These are phyloP conservation scores for Pandion haliaetus DNA, from an alignment of 2,113 vertebrate genomes.

Conservation along the genomic window DNA sequence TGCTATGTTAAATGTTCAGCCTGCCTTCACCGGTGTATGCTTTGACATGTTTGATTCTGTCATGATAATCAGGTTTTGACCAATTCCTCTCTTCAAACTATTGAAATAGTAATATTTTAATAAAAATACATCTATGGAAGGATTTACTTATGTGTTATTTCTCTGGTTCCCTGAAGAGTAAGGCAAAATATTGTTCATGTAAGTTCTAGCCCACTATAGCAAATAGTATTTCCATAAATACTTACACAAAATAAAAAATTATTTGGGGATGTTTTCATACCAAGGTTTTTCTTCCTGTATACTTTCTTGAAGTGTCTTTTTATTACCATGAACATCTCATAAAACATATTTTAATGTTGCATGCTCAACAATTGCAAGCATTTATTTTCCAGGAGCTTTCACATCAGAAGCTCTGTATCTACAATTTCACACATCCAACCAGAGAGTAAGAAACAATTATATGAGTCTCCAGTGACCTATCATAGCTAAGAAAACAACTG, in stretches of 20 bases:
- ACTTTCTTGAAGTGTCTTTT: slow-evolving; percentile 45
- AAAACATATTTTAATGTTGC: slow-evolving; percentile 50
- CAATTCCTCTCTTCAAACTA: not conserved
- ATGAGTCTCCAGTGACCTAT: slow-evolving; percentile 27
- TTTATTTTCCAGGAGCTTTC: slow-evolving; percentile 52
- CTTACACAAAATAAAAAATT: slow-evolving; percentile 50
- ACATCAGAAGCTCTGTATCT: slow-evolving; percentile 32
- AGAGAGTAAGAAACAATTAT: slow-evolving; percentile 31
- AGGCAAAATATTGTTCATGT: slow-evolving; percentile 29
- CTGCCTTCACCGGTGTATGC: not conserved
- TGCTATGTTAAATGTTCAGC: not conserved
- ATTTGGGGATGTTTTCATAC: slow-evolving; percentile 26
- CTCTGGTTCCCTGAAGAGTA: slow-evolving; percentile 21
- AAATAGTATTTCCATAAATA: slow-evolving; percentile 49
- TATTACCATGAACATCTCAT: slow-evolving; percentile 41
- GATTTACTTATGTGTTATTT: not conserved
- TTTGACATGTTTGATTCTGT: not conserved
- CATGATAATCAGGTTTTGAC: slow-evolving; percentile 7
- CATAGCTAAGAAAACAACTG: not conserved
- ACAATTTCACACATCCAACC: slow-evolving; percentile 30
- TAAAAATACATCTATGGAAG: not conserved
- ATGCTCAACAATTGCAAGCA: slow-evolving; percentile 29
- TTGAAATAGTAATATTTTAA: not conserved
- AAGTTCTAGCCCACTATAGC: not conserved
- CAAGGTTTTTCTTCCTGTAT: not conserved